These are phyloP conservation scores for Aphrophora alni DNA, from an alignment of 2,888 invertebrate species.

Conservation along the genomic window DNA sequence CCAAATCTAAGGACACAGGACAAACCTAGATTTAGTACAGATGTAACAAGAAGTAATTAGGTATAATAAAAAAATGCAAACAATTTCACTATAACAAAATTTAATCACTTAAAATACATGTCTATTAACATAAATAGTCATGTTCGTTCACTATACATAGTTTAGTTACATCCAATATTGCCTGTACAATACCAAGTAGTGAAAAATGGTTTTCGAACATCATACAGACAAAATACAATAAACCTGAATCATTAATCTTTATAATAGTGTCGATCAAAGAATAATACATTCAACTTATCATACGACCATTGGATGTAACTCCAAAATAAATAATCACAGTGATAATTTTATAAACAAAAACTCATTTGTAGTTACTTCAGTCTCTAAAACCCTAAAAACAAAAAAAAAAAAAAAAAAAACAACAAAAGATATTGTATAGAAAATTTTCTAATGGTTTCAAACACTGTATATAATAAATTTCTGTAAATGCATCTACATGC, in stretches of 20 bases:
- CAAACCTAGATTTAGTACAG: no score
- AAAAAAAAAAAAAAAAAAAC: no score
- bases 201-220: not conserved
- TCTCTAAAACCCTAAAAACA: no score
- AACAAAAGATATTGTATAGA: not conserved
- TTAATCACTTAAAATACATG: not conserved
- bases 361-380: no score
- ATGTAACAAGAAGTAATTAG: no score
- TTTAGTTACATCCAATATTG: not conserved
- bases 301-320: not conserved
- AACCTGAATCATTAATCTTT: not conserved
- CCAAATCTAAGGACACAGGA: no score
- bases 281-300: not conserved
- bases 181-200: not conserved
- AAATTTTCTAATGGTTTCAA: not conserved
- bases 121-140: not conserved
- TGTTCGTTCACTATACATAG: not conserved
- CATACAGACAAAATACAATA: not conserved
- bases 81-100: not conserved
- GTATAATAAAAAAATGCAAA: no score
- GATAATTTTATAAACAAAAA: no score
- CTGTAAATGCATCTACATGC: not conserved
- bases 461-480: not conserved
- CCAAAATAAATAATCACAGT: not conserved
- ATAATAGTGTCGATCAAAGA: not conserved